Evolutionary conservation across 2,797 vertebrate genomes (phyloP).

Genomic region (Scomberomorus guttatus): DNA sequence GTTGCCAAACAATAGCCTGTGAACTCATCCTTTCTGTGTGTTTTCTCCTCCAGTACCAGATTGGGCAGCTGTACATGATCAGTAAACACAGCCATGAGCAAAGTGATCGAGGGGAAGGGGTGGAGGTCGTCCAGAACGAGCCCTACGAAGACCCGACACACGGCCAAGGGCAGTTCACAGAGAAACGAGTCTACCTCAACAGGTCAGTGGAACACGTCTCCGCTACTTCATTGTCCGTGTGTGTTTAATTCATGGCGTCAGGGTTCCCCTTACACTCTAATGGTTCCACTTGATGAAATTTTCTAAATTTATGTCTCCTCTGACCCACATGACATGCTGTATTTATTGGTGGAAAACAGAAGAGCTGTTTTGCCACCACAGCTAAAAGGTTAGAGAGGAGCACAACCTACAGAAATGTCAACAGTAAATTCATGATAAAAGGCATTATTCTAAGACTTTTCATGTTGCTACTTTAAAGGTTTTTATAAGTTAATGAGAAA

Average conservation of each 20-base stretch:
- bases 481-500: background rate
- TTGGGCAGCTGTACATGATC: slow-evolving; percentile 99
- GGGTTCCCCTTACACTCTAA: background rate
- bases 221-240: background rate
- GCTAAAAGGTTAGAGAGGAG: slow-evolving; percentile 16
- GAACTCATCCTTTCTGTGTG: background rate
- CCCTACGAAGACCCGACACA: slow-evolving; percentile 94
- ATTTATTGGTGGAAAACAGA: background rate
- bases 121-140: slow-evolving; percentile 97
- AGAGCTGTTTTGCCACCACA: background rate
- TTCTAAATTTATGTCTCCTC: background rate
- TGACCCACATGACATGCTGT: background rate
- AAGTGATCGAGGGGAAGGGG: slow-evolving; percentile 96
- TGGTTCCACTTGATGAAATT: background rate
- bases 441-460: background rate
- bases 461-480: background rate
- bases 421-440: background rate
- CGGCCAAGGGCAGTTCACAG: slow-evolving; percentile 95
- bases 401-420: background rate
- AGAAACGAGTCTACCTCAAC: slow-evolving; percentile 98
- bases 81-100: slow-evolving; percentile 99
- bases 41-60: slow-evolving; percentile 89
- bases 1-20: background rate
- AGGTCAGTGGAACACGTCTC: slow-evolving; percentile 81
- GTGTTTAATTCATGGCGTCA: background rate